Conservation (phyloP, 1,140 invertebrate genomes). For the Drosophila parvula region DNA sequence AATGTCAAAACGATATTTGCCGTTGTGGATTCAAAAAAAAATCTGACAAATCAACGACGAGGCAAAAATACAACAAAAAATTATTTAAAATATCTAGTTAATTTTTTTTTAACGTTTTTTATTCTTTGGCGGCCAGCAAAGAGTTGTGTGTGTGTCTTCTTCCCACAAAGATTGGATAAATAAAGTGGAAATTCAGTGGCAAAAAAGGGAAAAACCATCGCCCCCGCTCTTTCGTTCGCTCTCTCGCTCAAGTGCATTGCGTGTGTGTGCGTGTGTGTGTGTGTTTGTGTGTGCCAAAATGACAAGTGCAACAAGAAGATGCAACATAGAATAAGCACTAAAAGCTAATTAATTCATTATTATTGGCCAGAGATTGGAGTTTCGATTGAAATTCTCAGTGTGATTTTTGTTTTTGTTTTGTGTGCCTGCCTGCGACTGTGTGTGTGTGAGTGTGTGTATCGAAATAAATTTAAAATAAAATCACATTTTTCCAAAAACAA, state of each 20-base stretch:
- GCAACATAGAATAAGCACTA: conserved; percentile 3
- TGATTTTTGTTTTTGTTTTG: conserved; percentile 30
- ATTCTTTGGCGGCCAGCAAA: conserved; percentile 15
- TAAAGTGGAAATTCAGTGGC: conserved; percentile 20
- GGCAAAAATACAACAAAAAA: not conserved
- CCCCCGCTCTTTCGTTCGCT: conserved; percentile 10
- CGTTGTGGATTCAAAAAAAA: conserved; percentile 18
- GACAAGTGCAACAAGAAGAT: conserved; percentile 33
- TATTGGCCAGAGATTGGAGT: not conserved
- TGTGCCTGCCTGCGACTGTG: not conserved
- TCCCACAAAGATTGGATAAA: conserved; percentile 28
- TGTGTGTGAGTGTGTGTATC: not conserved
- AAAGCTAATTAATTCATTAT: not conserved
- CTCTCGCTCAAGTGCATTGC: conserved; percentile 17
- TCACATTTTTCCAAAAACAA: not conserved
- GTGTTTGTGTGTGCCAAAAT: conserved; percentile 27
- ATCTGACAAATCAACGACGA: not conserved
- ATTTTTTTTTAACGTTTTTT: conserved; percentile 33
- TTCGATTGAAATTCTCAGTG: not conserved
- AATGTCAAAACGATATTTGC: conserved; percentile 9
- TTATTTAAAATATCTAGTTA: not conserved
- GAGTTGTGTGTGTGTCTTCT: conserved; percentile 14
- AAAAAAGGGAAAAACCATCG: conserved; percentile 6
- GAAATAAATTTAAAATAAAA: too few species aligned
- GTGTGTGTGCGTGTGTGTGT: conserved; percentile 10